Base-by-base conservation (phyloP, 2,797 vertebrate species). In the Neosilurus mollespiculum region DNA sequence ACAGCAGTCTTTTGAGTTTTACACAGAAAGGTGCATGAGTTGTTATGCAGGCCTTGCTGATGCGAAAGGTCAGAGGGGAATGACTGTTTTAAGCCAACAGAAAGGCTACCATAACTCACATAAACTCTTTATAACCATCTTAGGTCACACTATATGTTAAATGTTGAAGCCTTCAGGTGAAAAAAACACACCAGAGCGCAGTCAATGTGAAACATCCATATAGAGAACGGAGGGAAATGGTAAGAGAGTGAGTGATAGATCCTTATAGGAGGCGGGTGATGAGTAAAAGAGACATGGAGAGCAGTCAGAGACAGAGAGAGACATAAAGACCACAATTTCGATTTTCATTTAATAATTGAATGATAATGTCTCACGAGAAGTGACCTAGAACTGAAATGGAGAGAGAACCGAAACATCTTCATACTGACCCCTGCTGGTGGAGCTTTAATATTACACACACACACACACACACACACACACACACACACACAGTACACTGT, bases 311-410 rank as follows among this genome's bases (percentile, higher is more conserved):
- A 84, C 89, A 84, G 88, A 78, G 64, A 80, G 65, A 84, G 43
- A 69, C 9, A 70, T n/a, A 88, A 89, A 90, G 89, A 87, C 90
- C 91, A 91, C 89, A 87, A 92, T 94, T 89, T 95, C 91, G 90
- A 95, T 94, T 91, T 94, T 94, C 92, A 94, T 94, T 94, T 94
- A 95, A 94, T 95, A 95, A 95, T 94, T 95, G 93, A 95, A 95
- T 95, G 94, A 95, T 95, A 93, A 93, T 94, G 92, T 94, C 94
- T 92, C 93, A 76, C 83, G 93, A 94, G 94, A 93, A 91, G 65
- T 95, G 94, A 94, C 94, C 94, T 93, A 95, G 93, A 95, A 95
- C 91, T 88, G 88, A 92, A 87, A 88, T 75, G 89, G 86, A 83
- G 80, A 71, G 24, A 37, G 49, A 72, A 65, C 61, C 24, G 64